phyloP scores from a whole-genome alignment of 1,140 invertebrate genomes.

The Augochlora pura region DNA sequence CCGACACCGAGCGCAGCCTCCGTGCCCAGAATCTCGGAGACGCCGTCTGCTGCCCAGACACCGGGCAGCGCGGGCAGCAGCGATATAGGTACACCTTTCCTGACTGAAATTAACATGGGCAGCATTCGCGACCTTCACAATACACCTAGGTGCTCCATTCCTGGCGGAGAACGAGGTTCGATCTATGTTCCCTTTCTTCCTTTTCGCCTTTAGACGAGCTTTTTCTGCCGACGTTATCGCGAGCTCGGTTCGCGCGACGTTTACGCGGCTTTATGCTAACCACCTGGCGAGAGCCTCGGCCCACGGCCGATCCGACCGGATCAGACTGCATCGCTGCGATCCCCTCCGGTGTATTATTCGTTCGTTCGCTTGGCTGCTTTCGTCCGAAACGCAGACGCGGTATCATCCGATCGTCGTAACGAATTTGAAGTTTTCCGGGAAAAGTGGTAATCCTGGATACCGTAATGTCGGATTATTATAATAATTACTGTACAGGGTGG shows the following conservation, averaged over 20 bases:
- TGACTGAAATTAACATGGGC: conserved; percentile 59
- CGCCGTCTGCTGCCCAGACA: conserved; percentile 79
- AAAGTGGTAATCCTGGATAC: no score
- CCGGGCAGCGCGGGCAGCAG: conserved; percentile 83
- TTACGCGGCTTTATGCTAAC: no score
- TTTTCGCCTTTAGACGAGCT: not conserved
- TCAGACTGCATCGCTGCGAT: no score
- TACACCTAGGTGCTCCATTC: conserved; percentile 75
- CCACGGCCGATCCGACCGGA: no score
- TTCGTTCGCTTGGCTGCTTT: no score
- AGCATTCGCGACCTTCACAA: conserved; percentile 68
- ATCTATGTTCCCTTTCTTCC: not conserved
- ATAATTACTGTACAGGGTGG: no score
- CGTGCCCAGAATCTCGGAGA: conserved; percentile 75
- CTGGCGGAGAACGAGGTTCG: conserved; percentile 75
- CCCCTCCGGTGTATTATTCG: no score
- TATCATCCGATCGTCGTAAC: no score
- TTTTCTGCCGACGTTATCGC: not conserved
- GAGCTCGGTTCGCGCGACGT: not conserved
- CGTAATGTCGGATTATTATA: no score
- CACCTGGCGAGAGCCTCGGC: no score
- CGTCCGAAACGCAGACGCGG: no score
- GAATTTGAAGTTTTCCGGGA: no score
- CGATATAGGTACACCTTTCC: conserved; percentile 80
- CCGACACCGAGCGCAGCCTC: conserved; percentile 65